These are phyloP conservation scores for Petromus typicus DNA, from an alignment of 2,113 vertebrate genomes.

Conservation along the genomic window DNA sequence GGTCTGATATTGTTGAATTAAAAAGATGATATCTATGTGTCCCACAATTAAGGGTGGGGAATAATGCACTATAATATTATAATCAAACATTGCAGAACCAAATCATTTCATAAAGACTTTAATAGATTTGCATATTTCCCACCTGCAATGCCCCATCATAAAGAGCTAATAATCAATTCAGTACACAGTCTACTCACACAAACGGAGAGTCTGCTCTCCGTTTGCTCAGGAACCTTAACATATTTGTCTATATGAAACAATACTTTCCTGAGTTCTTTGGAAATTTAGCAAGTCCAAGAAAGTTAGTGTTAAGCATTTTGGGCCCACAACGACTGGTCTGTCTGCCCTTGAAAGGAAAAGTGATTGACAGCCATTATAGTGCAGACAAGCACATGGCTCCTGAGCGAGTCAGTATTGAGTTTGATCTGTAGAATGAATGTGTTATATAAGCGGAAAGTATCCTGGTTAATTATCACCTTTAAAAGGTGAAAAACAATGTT, in stretches of 20 bases:
- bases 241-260: neutral
- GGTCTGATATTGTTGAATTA: neutral
- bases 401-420: neutral
- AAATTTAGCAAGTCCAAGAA: neutral
- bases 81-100: neutral
- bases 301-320: neutral
- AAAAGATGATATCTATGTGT: neutral
- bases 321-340: neutral
- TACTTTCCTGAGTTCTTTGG: slow-evolving; percentile 38
- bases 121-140: neutral
- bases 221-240: neutral
- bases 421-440: slow-evolving; percentile 2
- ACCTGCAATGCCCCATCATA: neutral
- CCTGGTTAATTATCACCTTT: slow-evolving; percentile 42
- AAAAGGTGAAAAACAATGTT: neutral
- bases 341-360: neutral
- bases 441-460: neutral
- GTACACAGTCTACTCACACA: neutral
- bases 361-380: neutral
- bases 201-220: no score
- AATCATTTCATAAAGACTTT: neutral
- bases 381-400: neutral
- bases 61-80: neutral
- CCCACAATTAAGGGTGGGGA: slow-evolving; percentile 11
- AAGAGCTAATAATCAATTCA: neutral